Conservation (phyloP, 2,113 vertebrate genomes). For the Lophura nycthemera region DNA sequence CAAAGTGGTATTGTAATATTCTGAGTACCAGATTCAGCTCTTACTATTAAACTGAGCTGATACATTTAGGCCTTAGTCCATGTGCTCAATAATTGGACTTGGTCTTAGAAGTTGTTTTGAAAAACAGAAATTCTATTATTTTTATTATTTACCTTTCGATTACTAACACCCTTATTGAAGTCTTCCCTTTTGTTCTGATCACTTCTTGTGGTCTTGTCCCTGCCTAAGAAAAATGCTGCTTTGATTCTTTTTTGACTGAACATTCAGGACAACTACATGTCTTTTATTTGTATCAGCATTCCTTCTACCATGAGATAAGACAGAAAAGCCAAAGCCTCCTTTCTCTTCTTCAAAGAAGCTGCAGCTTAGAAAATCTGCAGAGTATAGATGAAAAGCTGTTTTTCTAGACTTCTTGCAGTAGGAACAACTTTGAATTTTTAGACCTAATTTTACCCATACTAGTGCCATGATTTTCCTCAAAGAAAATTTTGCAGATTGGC, state of each 20-base stretch:
- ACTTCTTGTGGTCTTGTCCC: neutral
- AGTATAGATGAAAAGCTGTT: neutral
- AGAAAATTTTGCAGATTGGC: neutral
- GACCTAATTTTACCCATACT: neutral
- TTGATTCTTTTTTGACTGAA: neutral
- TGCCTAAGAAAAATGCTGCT: neutral
- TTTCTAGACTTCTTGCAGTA: neutral
- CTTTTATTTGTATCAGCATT: neutral
- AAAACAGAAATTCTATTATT: neutral
- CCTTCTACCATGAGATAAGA: neutral
- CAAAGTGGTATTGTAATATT: neutral
- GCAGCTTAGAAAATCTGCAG: neutral
- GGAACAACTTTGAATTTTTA: neutral
- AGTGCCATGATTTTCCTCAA: neutral
- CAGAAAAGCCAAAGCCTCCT: neutral
- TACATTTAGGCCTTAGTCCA: neutral
- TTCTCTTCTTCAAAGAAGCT: neutral
- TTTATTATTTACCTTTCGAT: neutral
- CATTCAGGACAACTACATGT: neutral
- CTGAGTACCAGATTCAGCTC: neutral
- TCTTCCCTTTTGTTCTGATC: rapidly evolving
- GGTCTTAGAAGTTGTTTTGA: neutral
- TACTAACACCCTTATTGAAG: neutral
- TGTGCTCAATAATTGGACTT: neutral
- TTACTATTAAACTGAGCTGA: neutral